Evolutionary conservation across 1,140 invertebrate genomes (phyloP).

Genomic region (Metaphire vulgaris): DNA sequence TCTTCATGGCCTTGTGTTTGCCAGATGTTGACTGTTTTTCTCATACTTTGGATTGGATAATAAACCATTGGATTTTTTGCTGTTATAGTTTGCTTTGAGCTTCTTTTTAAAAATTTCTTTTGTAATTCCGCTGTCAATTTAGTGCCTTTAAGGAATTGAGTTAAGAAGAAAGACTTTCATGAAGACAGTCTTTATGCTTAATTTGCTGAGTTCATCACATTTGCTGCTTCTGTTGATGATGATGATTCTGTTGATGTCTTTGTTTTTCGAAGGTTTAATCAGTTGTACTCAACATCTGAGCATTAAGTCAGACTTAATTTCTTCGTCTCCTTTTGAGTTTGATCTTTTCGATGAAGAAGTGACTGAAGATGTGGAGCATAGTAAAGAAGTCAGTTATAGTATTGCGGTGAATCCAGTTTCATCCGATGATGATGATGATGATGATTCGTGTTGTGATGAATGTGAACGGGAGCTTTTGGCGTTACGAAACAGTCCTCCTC

Average conservation of each 20-base stretch:
- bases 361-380: conserved; percentile 62
- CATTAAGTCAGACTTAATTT: conserved; percentile 36
- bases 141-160: too few relatives aligned
- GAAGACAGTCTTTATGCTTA: too few relatives aligned
- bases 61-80: too few relatives aligned
- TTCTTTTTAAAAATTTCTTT: too few relatives aligned
- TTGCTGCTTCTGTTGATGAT: too few relatives aligned
- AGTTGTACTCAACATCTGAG: conserved; percentile 42
- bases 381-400: conserved; percentile 39
- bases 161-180: too few relatives aligned
- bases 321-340: conserved; percentile 9
- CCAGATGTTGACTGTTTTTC: too few relatives aligned
- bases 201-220: too few relatives aligned
- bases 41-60: too few relatives aligned
- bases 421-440: conserved; percentile 6
- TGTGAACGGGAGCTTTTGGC: background rate
- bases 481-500: background rate
- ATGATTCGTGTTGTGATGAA: conserved; percentile 13
- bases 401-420: background rate
- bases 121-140: too few relatives aligned
- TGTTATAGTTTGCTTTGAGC: too few relatives aligned
- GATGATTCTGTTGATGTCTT: background rate
- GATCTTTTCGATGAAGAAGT: background rate
- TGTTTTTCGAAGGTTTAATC: conserved; percentile 38
- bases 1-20: too few relatives aligned